A percentile compares a stretch with the other conserved stretches of the same genome.
Evolutionary conservation across 2,797 vertebrate species (phyloP).

Genomic region (Platalea minor): DNA sequence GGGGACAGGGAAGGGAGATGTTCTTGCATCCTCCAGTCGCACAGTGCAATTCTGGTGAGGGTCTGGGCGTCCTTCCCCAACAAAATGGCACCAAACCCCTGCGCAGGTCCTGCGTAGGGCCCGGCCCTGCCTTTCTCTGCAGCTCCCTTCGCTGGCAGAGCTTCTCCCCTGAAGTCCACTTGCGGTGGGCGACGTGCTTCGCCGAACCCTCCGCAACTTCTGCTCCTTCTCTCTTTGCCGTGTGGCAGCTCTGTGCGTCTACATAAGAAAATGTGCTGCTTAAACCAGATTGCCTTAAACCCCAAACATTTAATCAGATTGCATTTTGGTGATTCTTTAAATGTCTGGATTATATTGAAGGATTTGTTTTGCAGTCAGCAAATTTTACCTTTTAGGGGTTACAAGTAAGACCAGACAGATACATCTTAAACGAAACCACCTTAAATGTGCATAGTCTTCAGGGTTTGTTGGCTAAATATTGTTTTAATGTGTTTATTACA

Average conservation of each 20-base stretch:
- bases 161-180: not conserved
- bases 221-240: not conserved
- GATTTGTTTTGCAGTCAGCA: not conserved
- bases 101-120: not conserved
- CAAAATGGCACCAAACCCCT: not conserved
- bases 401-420: not conserved
- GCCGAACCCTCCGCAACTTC: not conserved
- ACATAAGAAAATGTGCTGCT: not conserved
- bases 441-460: not conserved
- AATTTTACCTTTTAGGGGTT: not conserved
- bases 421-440: not conserved
- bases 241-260: not conserved
- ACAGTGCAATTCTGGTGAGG: not conserved
- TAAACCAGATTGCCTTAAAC: not conserved
- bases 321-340: not conserved
- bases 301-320: not conserved
- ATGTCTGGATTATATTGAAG: not conserved
- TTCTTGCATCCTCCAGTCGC: not conserved
- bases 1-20: not conserved
- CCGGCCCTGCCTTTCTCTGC: not conserved
- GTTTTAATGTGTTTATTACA: not conserved
- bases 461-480: not conserved
- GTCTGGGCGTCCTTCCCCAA: not conserved
- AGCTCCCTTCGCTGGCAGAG: not conserved
- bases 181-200: accelerated